These are phyloP conservation scores for Clunio marinus DNA, from an alignment of 2,888 invertebrate species.

Conservation along the genomic window DNA sequence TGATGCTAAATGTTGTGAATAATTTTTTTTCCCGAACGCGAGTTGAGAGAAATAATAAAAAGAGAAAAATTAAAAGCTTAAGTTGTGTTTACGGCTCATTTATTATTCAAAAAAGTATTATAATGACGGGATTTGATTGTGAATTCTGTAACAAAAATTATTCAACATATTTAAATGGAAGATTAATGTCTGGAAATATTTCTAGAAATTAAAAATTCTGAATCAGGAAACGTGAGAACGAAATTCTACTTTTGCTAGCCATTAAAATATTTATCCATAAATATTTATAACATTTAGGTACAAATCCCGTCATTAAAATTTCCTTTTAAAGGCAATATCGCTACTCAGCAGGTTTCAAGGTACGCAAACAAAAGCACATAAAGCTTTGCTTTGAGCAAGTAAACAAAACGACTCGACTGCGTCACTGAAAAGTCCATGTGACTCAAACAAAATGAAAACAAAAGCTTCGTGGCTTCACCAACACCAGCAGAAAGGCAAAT, in stretches of 20 bases:
- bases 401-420: not conserved
- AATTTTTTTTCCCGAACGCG: not conserved
- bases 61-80: constrained; percentile 13
- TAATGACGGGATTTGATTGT: not conserved
- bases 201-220: too few relatives aligned
- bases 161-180: too few relatives aligned
- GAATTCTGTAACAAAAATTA: not conserved
- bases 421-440: not conserved
- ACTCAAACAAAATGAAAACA: not conserved
- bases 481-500: too few relatives aligned
- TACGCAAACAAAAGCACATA: not conserved
- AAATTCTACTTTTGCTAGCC: too few relatives aligned
- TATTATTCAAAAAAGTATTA: not conserved
- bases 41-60: constrained; percentile 1
- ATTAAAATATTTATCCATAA: too few relatives aligned
- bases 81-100: constrained; percentile 6
- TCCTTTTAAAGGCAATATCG: not conserved
- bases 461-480: not conserved
- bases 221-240: too few relatives aligned
- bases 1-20: constrained; percentile 22
- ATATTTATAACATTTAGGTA: not conserved
- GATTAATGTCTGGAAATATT: too few relatives aligned
- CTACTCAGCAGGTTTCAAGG: constrained; percentile 20
- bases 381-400: too few relatives aligned
- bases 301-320: not conserved